Percentiles rank a stretch among this genome's conserved stretches.
Evolutionary conservation across 2,113 vertebrate species (phyloP).

Genomic region (Arothron firmamentum): DNA sequence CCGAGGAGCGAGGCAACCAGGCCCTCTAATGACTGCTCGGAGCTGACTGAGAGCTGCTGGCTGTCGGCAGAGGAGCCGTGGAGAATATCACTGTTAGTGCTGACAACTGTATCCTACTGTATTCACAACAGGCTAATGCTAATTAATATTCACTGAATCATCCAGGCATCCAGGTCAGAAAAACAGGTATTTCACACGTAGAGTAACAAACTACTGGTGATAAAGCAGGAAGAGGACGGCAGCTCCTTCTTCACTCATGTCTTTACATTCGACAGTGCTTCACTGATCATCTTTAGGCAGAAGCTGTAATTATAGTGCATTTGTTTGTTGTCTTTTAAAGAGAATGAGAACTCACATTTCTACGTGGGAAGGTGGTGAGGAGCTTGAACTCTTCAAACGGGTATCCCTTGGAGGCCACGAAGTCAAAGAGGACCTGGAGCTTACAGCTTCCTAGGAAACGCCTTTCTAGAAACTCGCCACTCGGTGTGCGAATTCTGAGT

Average conservation of each 20-base stretch:
- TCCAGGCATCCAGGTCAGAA: slow-evolving; percentile 61
- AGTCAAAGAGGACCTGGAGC: slow-evolving; percentile 97
- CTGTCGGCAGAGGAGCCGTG: slow-evolving; percentile 50
- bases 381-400: slow-evolving; percentile 96
- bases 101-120: slow-evolving; percentile 76
- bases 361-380: slow-evolving; percentile 97
- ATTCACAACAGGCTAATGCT: slow-evolving; percentile 58
- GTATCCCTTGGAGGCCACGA: slow-evolving; percentile 97
- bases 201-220: slow-evolving; percentile 19
- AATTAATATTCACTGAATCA: slow-evolving; percentile 76
- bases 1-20: slow-evolving; percentile 50
- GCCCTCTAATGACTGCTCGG: slow-evolving; percentile 62
- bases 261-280: too few relatives aligned
- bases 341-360: slow-evolving; percentile 81
- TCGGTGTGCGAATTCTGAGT: slow-evolving; percentile 91
- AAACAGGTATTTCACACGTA: slow-evolving; percentile 30
- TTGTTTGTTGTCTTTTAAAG: neutral
- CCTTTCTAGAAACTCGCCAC: slow-evolving; percentile 93
- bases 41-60: slow-evolving; percentile 43
- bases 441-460: slow-evolving; percentile 93
- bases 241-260: too few relatives aligned
- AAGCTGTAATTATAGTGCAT: too few relatives aligned
- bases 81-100: slow-evolving; percentile 69
- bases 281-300: too few relatives aligned
- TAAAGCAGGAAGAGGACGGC: too few relatives aligned